A percentile compares a stretch with the other conserved stretches of the same genome.
These are phyloP conservation scores for Stenichneumon culpator DNA, from an alignment of 2,888 invertebrate genomes.

Conservation along the genomic window DNA sequence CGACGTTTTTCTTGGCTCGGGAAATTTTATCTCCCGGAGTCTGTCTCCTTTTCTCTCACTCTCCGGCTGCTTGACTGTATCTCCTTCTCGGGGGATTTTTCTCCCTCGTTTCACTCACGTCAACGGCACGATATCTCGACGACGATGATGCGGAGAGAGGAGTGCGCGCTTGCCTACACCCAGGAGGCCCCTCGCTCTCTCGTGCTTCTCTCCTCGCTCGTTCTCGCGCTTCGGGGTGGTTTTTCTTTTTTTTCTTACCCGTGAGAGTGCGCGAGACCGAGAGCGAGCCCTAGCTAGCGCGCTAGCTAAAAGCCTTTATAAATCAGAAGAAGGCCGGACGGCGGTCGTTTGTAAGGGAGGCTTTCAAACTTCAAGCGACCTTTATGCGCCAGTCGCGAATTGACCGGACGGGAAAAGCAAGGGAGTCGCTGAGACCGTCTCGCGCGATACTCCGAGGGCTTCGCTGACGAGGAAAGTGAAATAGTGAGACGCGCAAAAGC, in stretches of 20 bases:
- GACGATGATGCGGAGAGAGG: conserved; percentile 54
- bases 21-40: conserved; percentile 54
- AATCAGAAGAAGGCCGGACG: conserved; percentile 81
- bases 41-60: conserved; percentile 24
- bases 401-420: conserved; percentile 62
- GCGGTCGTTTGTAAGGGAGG: conserved; percentile 82
- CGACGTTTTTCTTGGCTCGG: conserved; percentile 58
- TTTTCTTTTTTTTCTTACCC: conserved; percentile 73
- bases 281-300: conserved; percentile 67
- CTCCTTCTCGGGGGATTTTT: conserved; percentile 54
- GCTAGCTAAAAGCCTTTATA: conserved; percentile 84
- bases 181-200: conserved; percentile 25
- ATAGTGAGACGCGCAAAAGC: conserved; percentile 14
- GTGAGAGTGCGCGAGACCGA: conserved; percentile 41
- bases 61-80: conserved; percentile 27
- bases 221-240: conserved; percentile 68
- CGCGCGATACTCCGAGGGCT: conserved; percentile 40
- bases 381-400: conserved; percentile 67
- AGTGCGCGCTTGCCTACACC: conserved; percentile 20
- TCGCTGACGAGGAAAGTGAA: conserved; percentile 40
- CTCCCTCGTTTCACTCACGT: conserved; percentile 65
- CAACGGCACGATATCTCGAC: conserved; percentile 67
- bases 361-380: conserved; percentile 71
- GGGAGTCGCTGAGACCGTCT: conserved; percentile 51
- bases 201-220: conserved; percentile 55